Percentiles rank a stretch among this genome's conserved stretches.
phyloP scores from a whole-genome alignment of 1,140 invertebrate species.

The Calliopsis andreniformis region DNA sequence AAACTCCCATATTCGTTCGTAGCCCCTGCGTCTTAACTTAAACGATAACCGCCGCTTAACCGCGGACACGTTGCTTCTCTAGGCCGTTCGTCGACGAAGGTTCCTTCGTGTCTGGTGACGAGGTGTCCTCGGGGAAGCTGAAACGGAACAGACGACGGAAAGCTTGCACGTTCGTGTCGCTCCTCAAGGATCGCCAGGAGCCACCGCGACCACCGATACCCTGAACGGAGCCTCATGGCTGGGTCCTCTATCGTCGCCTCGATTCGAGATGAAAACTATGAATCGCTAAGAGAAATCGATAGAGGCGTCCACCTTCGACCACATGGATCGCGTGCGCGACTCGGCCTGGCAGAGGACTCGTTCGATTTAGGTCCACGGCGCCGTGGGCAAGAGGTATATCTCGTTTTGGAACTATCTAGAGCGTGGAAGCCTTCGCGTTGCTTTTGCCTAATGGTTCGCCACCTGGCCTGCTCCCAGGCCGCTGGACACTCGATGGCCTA shows the following conservation, averaged over 20 bases:
- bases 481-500: conserved; percentile 33
- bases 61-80: conserved; percentile 32
- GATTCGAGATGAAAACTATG: background rate
- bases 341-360: conserved; percentile 43
- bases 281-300: background rate
- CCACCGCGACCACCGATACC: conserved; percentile 54
- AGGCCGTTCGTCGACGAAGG: conserved; percentile 60
- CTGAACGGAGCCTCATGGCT: conserved; percentile 54
- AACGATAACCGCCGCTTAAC: background rate
- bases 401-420: conserved; percentile 57
- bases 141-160: conserved; percentile 31
- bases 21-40: background rate
- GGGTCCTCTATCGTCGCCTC: background rate
- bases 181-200: too few species aligned
- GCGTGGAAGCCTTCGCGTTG: conserved; percentile 41
- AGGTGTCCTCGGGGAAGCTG: background rate
- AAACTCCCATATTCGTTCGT: conserved; percentile 7
- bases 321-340: too few species aligned
- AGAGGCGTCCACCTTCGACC: too few species aligned
- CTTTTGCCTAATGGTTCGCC: conserved; percentile 17
- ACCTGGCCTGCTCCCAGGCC: background rate
- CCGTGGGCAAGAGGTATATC: conserved; percentile 44
- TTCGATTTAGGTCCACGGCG: conserved; percentile 34
- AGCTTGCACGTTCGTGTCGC: conserved; percentile 9
- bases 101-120: conserved; percentile 9